Conservation (phyloP, 2,797 vertebrate genomes). For the Diplodus sargus region DNA sequence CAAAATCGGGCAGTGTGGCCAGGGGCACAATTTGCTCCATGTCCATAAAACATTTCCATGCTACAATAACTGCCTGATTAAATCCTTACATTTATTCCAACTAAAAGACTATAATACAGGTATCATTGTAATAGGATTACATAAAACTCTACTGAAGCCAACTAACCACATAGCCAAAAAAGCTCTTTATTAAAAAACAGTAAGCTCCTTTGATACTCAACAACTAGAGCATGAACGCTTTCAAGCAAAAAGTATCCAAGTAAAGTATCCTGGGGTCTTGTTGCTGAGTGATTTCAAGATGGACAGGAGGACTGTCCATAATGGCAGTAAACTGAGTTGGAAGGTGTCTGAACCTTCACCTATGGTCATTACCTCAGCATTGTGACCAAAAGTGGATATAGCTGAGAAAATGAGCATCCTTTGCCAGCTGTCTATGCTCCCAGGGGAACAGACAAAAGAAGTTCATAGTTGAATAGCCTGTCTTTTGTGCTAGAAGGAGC, state of each 20-base stretch:
- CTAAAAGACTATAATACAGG: constrained; percentile 36
- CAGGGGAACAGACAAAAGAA: background rate
- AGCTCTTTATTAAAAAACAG: constrained; percentile 54
- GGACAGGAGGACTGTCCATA: background rate
- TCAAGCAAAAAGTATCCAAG: constrained; percentile 4
- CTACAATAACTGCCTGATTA: constrained; percentile 36
- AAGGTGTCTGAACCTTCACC: background rate
- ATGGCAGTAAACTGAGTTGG: background rate
- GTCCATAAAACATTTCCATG: constrained; percentile 29
- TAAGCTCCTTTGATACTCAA: constrained; percentile 53
- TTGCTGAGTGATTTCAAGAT: constrained; percentile 9
- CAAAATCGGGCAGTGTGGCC: constrained; percentile 5
- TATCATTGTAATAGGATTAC: constrained; percentile 57
- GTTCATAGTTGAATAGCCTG: background rate
- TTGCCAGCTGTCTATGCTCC: background rate
- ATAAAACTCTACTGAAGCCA: constrained; percentile 33
- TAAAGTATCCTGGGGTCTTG: constrained; percentile 13
- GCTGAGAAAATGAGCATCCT: background rate
- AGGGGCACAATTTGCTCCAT: constrained; percentile 5
- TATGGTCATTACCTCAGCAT: background rate
- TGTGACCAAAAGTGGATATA: background rate
- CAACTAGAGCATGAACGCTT: constrained; percentile 49
- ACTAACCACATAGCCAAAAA: constrained; percentile 48
- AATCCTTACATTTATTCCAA: constrained; percentile 47
- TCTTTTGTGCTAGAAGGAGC: constrained; percentile 10